These are phyloP conservation scores for Pterois miles DNA, from an alignment of 2,797 vertebrate genomes.

Conservation along the genomic window DNA sequence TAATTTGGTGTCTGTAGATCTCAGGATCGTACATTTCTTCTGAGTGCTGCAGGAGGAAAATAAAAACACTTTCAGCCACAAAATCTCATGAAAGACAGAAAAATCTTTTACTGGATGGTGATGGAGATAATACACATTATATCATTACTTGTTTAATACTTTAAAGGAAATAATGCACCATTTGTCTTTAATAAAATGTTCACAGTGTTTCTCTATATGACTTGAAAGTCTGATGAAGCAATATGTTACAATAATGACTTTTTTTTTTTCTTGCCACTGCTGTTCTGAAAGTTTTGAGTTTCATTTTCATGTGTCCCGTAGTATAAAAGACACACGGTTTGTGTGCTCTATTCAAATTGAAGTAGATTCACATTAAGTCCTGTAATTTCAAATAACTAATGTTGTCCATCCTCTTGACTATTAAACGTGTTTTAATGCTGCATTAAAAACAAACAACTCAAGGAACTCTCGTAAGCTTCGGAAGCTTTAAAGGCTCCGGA, in stretches of 20 bases:
- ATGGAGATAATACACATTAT: not conserved
- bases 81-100: not conserved
- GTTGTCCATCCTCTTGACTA: not conserved
- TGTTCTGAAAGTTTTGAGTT: conserved; percentile 70
- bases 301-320: conserved; percentile 67
- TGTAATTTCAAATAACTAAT: not conserved
- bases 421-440: not conserved
- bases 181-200: not conserved
- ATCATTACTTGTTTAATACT: not conserved
- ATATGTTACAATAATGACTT: not conserved
- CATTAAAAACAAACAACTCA: not conserved
- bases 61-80: conserved; percentile 17
- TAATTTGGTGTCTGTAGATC: conserved; percentile 89
- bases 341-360: conserved; percentile 50
- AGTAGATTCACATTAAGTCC: conserved; percentile 34
- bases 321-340: conserved; percentile 62
- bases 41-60: conserved; percentile 82
- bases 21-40: conserved; percentile 97
- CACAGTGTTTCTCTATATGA: not conserved
- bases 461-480: not conserved
- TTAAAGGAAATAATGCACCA: not conserved
- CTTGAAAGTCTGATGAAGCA: not conserved
- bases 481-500: not conserved
- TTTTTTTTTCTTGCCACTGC: conserved; percentile 23
- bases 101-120: not conserved